Base-by-base conservation (phyloP, 2,113 vertebrate genomes). In the Dunckerocampus dactyliophorus region DNA sequence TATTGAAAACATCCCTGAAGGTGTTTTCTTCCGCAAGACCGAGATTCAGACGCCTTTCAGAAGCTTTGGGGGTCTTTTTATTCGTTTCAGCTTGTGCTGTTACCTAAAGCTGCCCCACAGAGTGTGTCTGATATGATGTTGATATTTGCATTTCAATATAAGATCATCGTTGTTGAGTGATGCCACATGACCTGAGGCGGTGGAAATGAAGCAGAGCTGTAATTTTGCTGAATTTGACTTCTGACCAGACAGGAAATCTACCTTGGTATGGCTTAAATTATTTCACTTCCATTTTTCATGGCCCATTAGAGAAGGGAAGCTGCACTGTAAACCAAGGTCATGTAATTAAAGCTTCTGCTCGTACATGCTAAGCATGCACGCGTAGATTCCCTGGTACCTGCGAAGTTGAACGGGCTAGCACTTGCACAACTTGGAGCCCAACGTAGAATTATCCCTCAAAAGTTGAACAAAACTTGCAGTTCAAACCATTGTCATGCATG, bases 251-350 rank as follows among this genome's bases (percentile, higher is more conserved):
- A 86, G 73, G 76, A 86, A 88, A 84, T 79, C 45, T 55, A 57
- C 19, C 55, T 51, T 51, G 57, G 77, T 69, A 68, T 84, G 79
- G 72, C 65, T 83, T 74, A 73, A 73, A 81, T 84, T 80, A 85
- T 78, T 84, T 81, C 67, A 82, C 78, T 82, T 88, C 85, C 81
- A 81, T 82, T 77, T 86, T 83, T 79, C 71, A 83, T 60, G 76
- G 51, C 74, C 82, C 69, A 21, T 65, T 71, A 56, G 62, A 78
- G 54, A 81, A 55, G 46, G 73, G 77, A 85, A 79, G 71, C 72
- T 74, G 65, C 66, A 71, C 53, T 63, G 65, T 82, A 77, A 73
- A 83, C 70, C 82, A 67, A 81, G 72, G 79, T 83, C 80, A 75
- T 54, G 74, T 62, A 49, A 85, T 82, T 67, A 65, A 63, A 75